Evolutionary conservation across 30 jellyfish, hydroid and myxozoan species (phyloP).

Genomic region (Rhopilema esculentum): DNA sequence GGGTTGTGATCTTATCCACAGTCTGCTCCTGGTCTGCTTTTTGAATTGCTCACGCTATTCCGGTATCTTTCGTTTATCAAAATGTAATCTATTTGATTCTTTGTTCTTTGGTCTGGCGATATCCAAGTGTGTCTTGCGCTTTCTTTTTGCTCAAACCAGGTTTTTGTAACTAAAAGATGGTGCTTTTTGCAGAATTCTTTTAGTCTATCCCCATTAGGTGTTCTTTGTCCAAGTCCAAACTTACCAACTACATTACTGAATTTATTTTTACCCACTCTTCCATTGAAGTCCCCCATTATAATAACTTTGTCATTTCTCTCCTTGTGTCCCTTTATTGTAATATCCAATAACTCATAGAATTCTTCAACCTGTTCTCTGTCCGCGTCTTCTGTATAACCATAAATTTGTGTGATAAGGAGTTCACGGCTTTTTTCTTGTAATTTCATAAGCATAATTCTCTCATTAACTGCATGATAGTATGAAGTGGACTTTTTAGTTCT

Average conservation of each 20-base stretch:
- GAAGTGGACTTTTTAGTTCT: background rate
- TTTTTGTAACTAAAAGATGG: background rate
- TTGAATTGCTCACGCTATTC: slow-evolving; percentile 7
- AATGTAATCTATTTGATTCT: slow-evolving; percentile 18
- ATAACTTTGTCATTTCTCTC: background rate
- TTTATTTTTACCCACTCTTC: background rate
- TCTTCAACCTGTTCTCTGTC: background rate
- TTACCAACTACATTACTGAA: background rate
- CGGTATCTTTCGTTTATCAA: slow-evolving; percentile 17
- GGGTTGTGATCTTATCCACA: slow-evolving; percentile 29
- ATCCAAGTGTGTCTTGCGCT: slow-evolving; percentile 7
- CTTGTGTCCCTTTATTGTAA: background rate
- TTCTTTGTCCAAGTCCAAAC: slow-evolving; percentile 17
- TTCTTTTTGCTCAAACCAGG: slow-evolving; percentile 18
- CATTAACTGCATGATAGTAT: background rate
- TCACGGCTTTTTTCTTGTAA: background rate
- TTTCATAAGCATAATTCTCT: slow-evolving; percentile 4
- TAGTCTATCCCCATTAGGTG: slow-evolving; percentile 1
- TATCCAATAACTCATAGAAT: background rate
- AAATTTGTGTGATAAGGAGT: slow-evolving; percentile 1
- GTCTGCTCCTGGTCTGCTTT: slow-evolving; percentile 35
- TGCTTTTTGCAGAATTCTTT: slow-evolving; percentile 12
- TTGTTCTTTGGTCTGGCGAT: slow-evolving; percentile 24
- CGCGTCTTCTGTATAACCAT: slow-evolving; percentile 3
- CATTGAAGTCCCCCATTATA: slow-evolving; percentile 26